Base-by-base conservation (phyloP, 2,113 vertebrate species). In the Salvelinus alpinus region DNA sequence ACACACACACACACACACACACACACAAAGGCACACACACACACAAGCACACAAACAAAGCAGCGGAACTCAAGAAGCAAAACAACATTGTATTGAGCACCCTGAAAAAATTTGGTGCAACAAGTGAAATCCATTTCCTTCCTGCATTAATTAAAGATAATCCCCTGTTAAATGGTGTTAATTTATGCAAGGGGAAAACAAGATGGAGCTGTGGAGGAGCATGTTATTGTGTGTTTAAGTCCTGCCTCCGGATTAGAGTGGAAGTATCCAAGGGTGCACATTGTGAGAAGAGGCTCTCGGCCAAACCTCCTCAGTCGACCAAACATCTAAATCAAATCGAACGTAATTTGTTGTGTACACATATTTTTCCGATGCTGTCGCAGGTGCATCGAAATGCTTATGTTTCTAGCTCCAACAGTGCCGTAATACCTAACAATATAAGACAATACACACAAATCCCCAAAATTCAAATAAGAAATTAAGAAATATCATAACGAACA, bases 111-210 rank as follows among this genome's bases (percentile, higher is more conserved):
- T 78, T 83, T 85, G 74, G 86, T 82, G 80, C 84, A 88, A 89
- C 86, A 90, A 92, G 85, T 88, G 85, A 89, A 84, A 89, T 87
- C 76, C 75, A 75, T 75, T 76, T 85, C 78, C 82, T 29, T 85
- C 78, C 82, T 29, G 82, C 68, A 83, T 87, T 82, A 88, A 88
- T 89, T 89, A 76, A 72, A 83, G 86, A 89, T 91, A 89, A 91
- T 86, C 84, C 72, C 77, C 5, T 72, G 72, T 82, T 90, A 90
- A 92, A 86, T 83, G 90, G 92, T 93, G 91, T 65, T 90, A 92
- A 93, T 91, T 25, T 81, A 89, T 91, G 88, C 89, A 47, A 78
- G 73, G n/a, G 74, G 83, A 83, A 86, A 90, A 87, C 72, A 76
- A 88, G 87, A 78, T 22, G 51, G 75, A 85, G 67, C 59, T 5